Conservation (phyloP, 2,797 vertebrate genomes). For the Sardinella longiceps region DNA sequence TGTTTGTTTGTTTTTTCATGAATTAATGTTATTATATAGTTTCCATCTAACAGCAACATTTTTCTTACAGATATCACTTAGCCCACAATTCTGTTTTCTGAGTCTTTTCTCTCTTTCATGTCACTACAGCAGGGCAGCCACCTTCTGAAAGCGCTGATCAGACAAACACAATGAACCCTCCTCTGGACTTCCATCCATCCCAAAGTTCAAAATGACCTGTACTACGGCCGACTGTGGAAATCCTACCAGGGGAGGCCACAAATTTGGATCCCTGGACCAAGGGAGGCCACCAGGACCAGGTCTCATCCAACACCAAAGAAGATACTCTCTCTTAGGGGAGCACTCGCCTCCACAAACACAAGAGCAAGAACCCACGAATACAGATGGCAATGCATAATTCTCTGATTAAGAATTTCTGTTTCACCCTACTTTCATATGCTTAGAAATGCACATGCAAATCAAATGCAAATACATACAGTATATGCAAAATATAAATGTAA, state of each 20-base stretch:
- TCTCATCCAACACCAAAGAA: slow-evolving; percentile 29
- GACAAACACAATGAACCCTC: slow-evolving; percentile 9
- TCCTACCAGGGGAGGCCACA: slow-evolving; percentile 54
- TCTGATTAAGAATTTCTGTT: too few species aligned
- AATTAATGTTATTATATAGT: too few species aligned
- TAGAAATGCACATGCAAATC: neutral
- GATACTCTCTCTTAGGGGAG: slow-evolving; percentile 53
- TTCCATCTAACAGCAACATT: too few species aligned
- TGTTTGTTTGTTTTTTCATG: too few species aligned
- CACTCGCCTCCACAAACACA: slow-evolving; percentile 34
- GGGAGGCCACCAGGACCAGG: too few species aligned
- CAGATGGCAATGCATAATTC: neutral
- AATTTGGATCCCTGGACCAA: slow-evolving; percentile 31
- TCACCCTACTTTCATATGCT: neutral
- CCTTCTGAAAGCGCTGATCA: slow-evolving; percentile 37
- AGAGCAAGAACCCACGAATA: slow-evolving; percentile 16
- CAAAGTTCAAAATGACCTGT: slow-evolving; percentile 61
- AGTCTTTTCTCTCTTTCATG: neutral
- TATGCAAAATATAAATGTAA: neutral
- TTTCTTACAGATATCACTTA: too few species aligned
- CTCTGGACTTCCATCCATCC: slow-evolving; percentile 54
- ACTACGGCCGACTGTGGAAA: slow-evolving; percentile 64
- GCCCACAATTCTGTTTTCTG: neutral
- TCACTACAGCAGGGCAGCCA: slow-evolving; percentile 41
- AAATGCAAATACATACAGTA: too few species aligned